Evolutionary conservation across 30 jellyfish, hydroid and myxozoan genomes (phyloP).

Genomic region (Hydra vulgaris): DNA sequence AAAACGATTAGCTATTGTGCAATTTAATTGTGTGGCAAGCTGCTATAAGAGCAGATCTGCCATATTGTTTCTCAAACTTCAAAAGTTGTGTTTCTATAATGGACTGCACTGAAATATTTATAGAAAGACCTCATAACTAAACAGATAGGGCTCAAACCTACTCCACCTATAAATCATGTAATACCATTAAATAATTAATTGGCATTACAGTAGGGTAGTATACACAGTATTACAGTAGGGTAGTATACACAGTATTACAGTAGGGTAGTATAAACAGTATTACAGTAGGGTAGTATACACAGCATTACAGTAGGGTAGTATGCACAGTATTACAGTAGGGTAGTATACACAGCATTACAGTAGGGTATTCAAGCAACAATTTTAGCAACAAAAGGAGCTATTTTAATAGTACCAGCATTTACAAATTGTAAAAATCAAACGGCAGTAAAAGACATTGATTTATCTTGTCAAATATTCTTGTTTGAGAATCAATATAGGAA

Average conservation of each 20-base stretch:
- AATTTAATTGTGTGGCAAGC: background rate
- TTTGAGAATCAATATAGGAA: constrained; percentile 54
- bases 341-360: constrained; percentile 61
- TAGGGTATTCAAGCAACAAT: constrained; percentile 31
- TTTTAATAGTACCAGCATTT: constrained; percentile 39
- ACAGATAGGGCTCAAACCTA: constrained; percentile 18
- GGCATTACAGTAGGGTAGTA: constrained; percentile 44
- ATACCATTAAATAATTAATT: constrained; percentile 44
- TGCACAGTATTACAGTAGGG: too few species aligned
- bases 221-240: too few species aligned
- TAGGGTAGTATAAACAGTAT: too few species aligned
- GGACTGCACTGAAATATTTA: constrained; percentile 53
- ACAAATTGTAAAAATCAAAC: constrained; percentile 70
- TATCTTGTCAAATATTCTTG: constrained; percentile 32
- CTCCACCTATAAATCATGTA: constrained; percentile 33
- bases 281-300: constrained; percentile 76
- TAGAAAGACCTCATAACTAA: constrained; percentile 22
- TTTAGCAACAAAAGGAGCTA: constrained; percentile 37
- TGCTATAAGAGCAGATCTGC: background rate
- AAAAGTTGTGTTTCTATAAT: constrained; percentile 31
- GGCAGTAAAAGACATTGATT: constrained; percentile 54
- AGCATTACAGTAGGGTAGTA: constrained; percentile 32
- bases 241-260: too few species aligned
- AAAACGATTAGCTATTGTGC: background rate
- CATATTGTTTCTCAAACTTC: background rate